Percentiles rank a stretch among this genome's conserved stretches.
Conservation (phyloP, 2,113 vertebrate species). For the Lagopus leucura region DNA sequence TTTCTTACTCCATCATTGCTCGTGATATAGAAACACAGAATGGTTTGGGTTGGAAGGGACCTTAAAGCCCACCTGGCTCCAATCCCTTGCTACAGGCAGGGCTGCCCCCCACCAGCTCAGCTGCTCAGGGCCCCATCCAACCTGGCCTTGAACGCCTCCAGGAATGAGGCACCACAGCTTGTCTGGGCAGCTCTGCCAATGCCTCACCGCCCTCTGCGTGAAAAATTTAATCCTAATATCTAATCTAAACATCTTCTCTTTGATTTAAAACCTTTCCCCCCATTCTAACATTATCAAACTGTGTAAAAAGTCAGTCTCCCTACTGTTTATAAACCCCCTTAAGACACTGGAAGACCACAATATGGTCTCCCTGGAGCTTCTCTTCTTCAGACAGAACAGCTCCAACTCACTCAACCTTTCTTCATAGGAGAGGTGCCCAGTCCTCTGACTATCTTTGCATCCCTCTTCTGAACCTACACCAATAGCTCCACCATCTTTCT, state of each 20-base stretch:
- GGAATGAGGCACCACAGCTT: neutral
- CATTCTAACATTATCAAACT: no score
- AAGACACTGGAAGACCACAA: neutral
- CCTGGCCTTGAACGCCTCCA: no score
- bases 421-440: neutral
- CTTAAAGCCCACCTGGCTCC: neutral
- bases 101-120: neutral
- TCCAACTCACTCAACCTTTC: neutral
- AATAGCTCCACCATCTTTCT: neutral
- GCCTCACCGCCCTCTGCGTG: no score
- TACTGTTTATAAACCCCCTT: no score
- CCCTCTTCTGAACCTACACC: neutral
- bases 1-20: neutral
- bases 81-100: neutral
- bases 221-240: no score
- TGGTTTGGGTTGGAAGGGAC: neutral
- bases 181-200: no score
- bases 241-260: no score
- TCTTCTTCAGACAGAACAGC: neutral
- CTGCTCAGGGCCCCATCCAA: no score
- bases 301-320: no score
- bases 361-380: neutral
- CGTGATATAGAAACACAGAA: neutral
- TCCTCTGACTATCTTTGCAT: neutral
- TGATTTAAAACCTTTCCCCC: no score